A percentile compares a stretch with the other conserved stretches of the same genome.
phyloP scores from a whole-genome alignment of 2,113 vertebrate genomes.

The Syngnathoides biaculeatus region DNA sequence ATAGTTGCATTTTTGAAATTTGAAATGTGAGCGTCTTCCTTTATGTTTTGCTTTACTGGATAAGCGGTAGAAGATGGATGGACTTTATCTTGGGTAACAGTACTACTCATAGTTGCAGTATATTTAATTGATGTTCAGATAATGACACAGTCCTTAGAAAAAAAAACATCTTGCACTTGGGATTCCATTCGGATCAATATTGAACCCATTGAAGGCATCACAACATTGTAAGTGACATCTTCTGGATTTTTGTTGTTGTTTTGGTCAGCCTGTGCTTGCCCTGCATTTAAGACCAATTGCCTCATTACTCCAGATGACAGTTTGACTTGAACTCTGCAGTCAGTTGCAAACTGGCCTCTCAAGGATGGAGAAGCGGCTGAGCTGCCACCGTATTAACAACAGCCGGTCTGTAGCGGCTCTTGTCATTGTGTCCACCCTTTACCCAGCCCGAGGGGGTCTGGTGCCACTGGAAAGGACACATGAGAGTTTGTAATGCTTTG shows the following conservation, averaged over 20 bases:
- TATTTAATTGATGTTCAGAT: too few species aligned
- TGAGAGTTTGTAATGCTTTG: background rate
- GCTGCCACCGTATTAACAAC: background rate
- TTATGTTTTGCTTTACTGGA: too few species aligned
- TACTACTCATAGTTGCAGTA: too few species aligned
- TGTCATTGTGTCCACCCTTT: background rate
- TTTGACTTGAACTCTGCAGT: background rate
- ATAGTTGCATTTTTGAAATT: too few species aligned
- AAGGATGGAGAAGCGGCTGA: background rate
- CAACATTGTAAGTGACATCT: background rate
- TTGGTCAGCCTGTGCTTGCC: background rate
- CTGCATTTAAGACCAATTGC: background rate
- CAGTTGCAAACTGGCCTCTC: background rate
- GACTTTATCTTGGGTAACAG: too few species aligned
- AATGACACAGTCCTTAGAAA: too few species aligned
- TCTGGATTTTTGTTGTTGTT: background rate
- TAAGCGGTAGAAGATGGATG: too few species aligned
- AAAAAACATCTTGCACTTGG: too few species aligned
- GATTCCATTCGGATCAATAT: too few species aligned
- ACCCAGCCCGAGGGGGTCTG: background rate
- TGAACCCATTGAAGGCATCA: background rate
- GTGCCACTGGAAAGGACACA: constrained; percentile 5
- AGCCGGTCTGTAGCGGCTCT: background rate
- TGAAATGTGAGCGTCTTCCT: too few species aligned
- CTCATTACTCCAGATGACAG: background rate